Percentiles rank a stretch among this genome's conserved stretches.
phyloP scores from a whole-genome alignment of 2,888 invertebrate species.

The Odontocolon sp. region DNA sequence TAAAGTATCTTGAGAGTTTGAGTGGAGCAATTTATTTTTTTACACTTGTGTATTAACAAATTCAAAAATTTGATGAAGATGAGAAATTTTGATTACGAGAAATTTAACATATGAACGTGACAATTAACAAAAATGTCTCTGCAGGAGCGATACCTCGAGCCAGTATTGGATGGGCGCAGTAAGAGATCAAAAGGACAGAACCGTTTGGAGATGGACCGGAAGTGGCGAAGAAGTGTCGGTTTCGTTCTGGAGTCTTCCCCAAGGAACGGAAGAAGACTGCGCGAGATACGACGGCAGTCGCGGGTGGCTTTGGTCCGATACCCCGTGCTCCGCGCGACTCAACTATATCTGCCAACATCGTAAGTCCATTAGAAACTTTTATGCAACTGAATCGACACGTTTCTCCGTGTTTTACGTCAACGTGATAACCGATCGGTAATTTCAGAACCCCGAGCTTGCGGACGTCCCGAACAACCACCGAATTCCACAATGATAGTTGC shows the following conservation, averaged over 20 bases:
- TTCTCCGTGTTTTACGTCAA: too few relatives aligned
- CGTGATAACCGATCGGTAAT: too few relatives aligned
- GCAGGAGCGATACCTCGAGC: slow-evolving; percentile 92
- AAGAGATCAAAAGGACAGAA: slow-evolving; percentile 89
- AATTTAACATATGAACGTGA: too few relatives aligned
- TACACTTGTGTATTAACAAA: too few relatives aligned
- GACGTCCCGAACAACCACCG: slow-evolving; percentile 95
- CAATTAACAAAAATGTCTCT: background rate
- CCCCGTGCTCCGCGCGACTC: slow-evolving; percentile 90
- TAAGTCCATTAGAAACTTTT: slow-evolving; percentile 82
- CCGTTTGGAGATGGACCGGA: slow-evolving; percentile 93
- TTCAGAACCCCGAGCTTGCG: slow-evolving; percentile 93
- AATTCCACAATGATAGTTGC: slow-evolving; percentile 91
- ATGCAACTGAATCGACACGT: slow-evolving; percentile 16
- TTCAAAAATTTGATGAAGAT: too few relatives aligned
- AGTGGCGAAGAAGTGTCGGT: slow-evolving; percentile 93
- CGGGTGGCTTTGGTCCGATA: slow-evolving; percentile 97
- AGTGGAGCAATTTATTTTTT: too few relatives aligned
- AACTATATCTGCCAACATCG: slow-evolving; percentile 97
- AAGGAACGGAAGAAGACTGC: slow-evolving; percentile 90
- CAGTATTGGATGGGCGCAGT: slow-evolving; percentile 98
- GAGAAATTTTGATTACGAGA: too few relatives aligned
- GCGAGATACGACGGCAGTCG: slow-evolving; percentile 95
- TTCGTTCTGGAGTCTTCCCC: slow-evolving; percentile 94
- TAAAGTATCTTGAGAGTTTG: too few relatives aligned